These are phyloP conservation scores for Catajapyx aquilonaris DNA, from an alignment of 1,140 invertebrate species.

Conservation along the genomic window DNA sequence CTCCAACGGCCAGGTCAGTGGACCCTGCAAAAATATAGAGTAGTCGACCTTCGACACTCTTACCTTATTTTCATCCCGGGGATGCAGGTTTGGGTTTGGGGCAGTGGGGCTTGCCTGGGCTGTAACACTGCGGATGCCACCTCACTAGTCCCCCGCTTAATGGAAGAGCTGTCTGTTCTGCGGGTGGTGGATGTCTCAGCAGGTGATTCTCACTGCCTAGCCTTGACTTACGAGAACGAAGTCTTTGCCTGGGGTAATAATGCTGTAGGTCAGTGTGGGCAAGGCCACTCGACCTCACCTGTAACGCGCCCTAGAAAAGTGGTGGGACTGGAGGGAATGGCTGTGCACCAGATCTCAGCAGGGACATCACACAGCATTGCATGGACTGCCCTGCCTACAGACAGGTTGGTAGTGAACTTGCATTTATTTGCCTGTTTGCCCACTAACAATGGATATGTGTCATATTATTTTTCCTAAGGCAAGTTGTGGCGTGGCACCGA, in stretches of 20 bases:
- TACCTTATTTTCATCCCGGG: too few relatives aligned
- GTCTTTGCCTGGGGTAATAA: constrained; percentile 46
- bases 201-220: constrained; percentile 36
- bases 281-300: constrained; percentile 38
- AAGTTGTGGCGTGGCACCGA: constrained; percentile 30
- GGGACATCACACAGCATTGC: constrained; percentile 44
- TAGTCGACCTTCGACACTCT: too few relatives aligned
- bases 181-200: constrained; percentile 26
- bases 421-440: too few relatives aligned
- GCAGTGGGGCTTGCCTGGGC: constrained; percentile 34
- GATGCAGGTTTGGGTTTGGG: constrained; percentile 40
- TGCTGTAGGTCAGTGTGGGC: constrained; percentile 45
- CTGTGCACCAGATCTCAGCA: constrained; percentile 39
- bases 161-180: constrained; percentile 19
- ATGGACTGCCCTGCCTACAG: constrained; percentile 36
- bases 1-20: constrained; percentile 25
- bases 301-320: constrained; percentile 37
- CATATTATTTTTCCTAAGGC: constrained; percentile 17
- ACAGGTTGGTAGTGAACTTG: constrained; percentile 25
- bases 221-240: constrained; percentile 29
- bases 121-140: constrained; percentile 31
- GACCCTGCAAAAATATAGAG: too few relatives aligned
- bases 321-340: constrained; percentile 31
- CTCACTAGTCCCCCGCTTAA: constrained; percentile 24
- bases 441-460: not conserved